These are phyloP conservation scores for Coluber constrictor DNA, from an alignment of 2,797 vertebrate species.

Conservation along the genomic window DNA sequence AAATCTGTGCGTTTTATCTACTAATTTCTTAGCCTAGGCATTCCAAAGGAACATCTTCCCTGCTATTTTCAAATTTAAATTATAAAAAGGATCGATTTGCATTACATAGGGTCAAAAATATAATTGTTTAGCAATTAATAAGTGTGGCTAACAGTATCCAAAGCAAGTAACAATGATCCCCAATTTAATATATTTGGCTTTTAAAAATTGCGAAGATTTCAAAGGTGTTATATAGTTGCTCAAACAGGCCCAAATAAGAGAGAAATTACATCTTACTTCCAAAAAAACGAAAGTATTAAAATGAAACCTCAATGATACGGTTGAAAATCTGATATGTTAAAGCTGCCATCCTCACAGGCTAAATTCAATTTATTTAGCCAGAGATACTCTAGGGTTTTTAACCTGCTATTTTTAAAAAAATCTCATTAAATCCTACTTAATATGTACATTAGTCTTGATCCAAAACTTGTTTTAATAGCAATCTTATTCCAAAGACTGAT, in stretches of 20 bases:
- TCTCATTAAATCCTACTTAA: not conserved
- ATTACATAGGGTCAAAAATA: not conserved
- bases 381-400: not conserved
- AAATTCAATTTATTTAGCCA: not conserved
- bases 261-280: not conserved
- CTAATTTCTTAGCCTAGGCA: not conserved
- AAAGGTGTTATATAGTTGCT: not conserved
- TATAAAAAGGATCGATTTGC: not conserved
- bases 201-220: not conserved
- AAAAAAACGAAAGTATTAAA: not conserved
- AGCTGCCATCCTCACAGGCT: not conserved
- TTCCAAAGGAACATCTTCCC: not conserved
- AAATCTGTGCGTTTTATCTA: not conserved
- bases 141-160: not conserved
- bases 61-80: not conserved
- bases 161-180: not conserved
- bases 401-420: not conserved
- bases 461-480: not conserved
- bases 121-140: not conserved
- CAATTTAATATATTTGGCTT: not conserved
- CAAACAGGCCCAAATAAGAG: not conserved
- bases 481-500: not conserved
- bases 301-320: not conserved
- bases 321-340: not conserved
- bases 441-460: not conserved